Evolutionary conservation across 1,140 invertebrate species (phyloP).

Genomic region (Chrysomallon squamiferum): DNA sequence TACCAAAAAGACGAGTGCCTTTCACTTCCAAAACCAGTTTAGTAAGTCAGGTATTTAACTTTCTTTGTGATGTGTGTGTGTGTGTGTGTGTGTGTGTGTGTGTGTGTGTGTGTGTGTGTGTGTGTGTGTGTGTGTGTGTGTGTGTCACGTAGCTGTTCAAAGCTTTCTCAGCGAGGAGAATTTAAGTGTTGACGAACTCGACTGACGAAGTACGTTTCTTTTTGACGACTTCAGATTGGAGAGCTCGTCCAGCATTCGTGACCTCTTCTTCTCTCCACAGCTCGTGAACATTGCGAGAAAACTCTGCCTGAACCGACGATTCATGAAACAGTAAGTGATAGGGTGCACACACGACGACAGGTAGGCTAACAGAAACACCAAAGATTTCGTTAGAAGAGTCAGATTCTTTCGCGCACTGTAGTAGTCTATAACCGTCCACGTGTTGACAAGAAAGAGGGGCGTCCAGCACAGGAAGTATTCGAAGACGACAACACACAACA

Average conservation of each 20-base stretch:
- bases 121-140: too few species aligned
- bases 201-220: too few species aligned
- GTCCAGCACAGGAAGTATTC: constrained; percentile 96
- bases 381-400: constrained; percentile 67
- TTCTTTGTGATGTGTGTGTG: too few species aligned
- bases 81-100: too few species aligned
- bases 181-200: too few species aligned
- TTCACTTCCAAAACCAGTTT: too few species aligned
- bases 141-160: too few species aligned
- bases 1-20: too few species aligned
- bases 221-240: background rate
- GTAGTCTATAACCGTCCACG: constrained; percentile 77
- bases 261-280: constrained; percentile 9
- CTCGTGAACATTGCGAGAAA: constrained; percentile 79
- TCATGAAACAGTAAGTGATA: constrained; percentile 95
- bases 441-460: constrained; percentile 86
- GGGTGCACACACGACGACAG: constrained; percentile 89
- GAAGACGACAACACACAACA: constrained; percentile 89
- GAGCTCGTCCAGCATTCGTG: background rate
- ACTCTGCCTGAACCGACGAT: constrained; percentile 82
- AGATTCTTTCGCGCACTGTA: constrained; percentile 66
- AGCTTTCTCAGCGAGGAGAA: too few species aligned
- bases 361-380: constrained; percentile 85
- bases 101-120: too few species aligned
- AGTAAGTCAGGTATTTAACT: too few species aligned